phyloP scores from a whole-genome alignment of 2,113 vertebrate genomes.

The Chloebia gouldiae region DNA sequence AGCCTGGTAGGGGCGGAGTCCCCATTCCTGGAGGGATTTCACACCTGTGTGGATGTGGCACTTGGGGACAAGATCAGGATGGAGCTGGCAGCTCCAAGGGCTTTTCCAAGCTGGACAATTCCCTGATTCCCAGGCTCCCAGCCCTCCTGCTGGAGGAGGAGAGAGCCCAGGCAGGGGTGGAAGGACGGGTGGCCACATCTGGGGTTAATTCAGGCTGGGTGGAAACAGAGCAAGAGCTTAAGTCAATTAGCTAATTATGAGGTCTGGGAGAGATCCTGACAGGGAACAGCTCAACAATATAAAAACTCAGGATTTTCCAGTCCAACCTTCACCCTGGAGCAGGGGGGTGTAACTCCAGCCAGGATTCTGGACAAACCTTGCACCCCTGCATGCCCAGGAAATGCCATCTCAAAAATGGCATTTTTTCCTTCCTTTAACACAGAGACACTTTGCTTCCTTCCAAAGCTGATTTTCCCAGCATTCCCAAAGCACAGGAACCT shows the following conservation, averaged over 20 bases:
- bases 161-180: rapidly evolving
- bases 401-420: rapidly evolving
- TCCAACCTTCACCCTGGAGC: background rate
- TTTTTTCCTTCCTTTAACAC: background rate
- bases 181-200: rapidly evolving
- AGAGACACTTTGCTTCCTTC: background rate
- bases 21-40: background rate
- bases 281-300: background rate
- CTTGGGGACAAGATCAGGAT: background rate
- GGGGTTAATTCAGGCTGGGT: rapidly evolving
- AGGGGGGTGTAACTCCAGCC: background rate
- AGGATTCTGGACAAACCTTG: background rate
- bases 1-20: background rate
- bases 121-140: background rate
- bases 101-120: background rate
- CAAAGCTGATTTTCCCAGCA: background rate
- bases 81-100: background rate
- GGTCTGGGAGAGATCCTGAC: background rate
- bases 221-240: background rate
- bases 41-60: background rate
- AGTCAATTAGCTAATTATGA: background rate
- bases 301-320: background rate
- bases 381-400: rapidly evolving
- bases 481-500: rapidly evolving
- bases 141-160: background rate